Conservation (phyloP, 2,113 vertebrate genomes). For the Indri indri region DNA sequence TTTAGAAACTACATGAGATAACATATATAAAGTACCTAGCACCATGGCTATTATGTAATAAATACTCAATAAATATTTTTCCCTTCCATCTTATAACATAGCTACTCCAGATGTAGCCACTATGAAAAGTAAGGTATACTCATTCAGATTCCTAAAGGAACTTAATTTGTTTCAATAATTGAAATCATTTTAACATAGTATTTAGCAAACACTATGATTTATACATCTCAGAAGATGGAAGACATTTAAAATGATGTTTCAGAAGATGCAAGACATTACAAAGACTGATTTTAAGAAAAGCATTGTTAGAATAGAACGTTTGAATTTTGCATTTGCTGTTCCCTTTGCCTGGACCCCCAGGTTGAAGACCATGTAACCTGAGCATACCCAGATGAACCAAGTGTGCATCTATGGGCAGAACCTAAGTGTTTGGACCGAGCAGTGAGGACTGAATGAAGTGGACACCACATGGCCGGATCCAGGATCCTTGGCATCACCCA, state of each 20-base stretch:
- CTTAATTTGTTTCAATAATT: neutral
- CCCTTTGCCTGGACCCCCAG: neutral
- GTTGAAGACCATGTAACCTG: no score
- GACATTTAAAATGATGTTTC: neutral
- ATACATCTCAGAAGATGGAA: neutral
- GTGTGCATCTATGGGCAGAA: no score
- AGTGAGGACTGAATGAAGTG: no score
- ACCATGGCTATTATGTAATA: neutral
- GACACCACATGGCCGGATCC: no score
- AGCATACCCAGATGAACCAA: no score
- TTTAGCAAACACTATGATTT: conserved; percentile 8
- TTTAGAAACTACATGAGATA: neutral
- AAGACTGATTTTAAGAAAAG: conserved; percentile 13
- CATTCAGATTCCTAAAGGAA: neutral
- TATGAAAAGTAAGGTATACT: neutral
- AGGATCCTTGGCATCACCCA: no score
- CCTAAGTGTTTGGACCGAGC: no score
- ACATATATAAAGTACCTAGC: neutral
- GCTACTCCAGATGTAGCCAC: neutral
- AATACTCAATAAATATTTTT: neutral
- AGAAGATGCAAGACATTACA: neutral
- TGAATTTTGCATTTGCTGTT: neutral
- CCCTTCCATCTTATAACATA: neutral
- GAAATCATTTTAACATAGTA: neutral
- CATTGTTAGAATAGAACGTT: neutral